Percentiles rank a stretch among this genome's conserved stretches.
These are phyloP conservation scores for Mongoloraphidia duomilia DNA, from an alignment of 2,888 invertebrate genomes.

Conservation along the genomic window DNA sequence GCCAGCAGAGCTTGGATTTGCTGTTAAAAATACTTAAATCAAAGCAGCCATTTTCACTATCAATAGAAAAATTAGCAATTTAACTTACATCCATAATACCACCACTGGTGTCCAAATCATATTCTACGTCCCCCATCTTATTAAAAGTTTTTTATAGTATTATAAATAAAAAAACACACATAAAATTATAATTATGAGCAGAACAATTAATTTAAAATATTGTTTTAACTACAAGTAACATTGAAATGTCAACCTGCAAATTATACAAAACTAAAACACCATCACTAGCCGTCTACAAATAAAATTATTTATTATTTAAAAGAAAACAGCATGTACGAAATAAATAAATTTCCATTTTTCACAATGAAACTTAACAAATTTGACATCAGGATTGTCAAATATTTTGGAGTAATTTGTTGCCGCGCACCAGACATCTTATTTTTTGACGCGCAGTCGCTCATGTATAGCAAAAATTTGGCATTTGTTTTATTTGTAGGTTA, in stretches of 20 bases:
- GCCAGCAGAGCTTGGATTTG: constrained; percentile 80
- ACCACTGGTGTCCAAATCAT: constrained; percentile 64
- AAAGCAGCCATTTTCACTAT: constrained; percentile 18
- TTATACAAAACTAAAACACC: not conserved
- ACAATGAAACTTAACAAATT: not conserved
- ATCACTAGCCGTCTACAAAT: no score
- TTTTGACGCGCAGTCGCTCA: constrained; percentile 2
- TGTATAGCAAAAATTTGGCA: no score
- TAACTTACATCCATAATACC: constrained; percentile 73
- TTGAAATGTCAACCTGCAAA: constrained; percentile 7
- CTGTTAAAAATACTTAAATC: constrained; percentile 33
- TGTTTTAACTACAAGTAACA: constrained; percentile 4
- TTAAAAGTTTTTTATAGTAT: constrained; percentile 1
- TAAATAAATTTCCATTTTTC: not conserved
- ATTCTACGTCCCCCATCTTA: constrained; percentile 48
- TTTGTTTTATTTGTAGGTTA: no score
- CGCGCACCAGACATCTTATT: constrained; percentile 6
- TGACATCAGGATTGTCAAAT: constrained; percentile 6
- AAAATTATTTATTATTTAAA: no score
- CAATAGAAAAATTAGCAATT: constrained; percentile 5
- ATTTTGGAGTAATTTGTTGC: constrained; percentile 5
- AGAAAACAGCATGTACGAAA: no score
- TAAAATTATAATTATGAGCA: no score
- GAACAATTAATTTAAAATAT: constrained; percentile 1
- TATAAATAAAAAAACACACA: no score